phyloP scores from a whole-genome alignment of 92 coral and sea anemone genomes.

The Actinostola sp. region DNA sequence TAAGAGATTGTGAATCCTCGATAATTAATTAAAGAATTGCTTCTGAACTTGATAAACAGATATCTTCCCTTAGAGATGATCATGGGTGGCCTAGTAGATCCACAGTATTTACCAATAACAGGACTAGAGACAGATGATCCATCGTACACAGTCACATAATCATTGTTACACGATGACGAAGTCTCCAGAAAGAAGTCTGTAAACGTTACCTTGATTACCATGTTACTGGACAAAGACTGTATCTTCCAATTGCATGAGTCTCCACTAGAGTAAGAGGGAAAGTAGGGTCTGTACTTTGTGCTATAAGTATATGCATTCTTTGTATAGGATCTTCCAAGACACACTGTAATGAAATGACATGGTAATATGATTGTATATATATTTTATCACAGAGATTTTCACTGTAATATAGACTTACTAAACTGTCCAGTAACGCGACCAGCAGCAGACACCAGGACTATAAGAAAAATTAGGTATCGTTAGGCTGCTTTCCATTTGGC shows the following conservation, averaged over 20 bases:
- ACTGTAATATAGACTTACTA: too few relatives aligned
- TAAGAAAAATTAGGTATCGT: too few relatives aligned
- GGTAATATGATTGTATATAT: not conserved
- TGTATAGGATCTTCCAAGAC: not conserved
- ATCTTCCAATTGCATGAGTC: constrained; percentile 50
- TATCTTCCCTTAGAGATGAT: constrained; percentile 41
- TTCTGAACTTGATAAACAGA: constrained; percentile 38
- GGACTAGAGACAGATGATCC: constrained; percentile 36
- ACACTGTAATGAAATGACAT: constrained; percentile 1
- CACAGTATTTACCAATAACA: constrained; percentile 64
- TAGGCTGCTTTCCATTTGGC: too few relatives aligned
- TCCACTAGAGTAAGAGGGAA: constrained; percentile 26
- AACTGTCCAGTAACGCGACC: too few relatives aligned
- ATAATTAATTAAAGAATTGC: constrained; percentile 3
- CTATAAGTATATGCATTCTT: not conserved
- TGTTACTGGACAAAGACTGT: constrained; percentile 20
- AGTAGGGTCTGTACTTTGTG: constrained; percentile 5
- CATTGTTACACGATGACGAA: constrained; percentile 31
- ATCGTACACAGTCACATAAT: constrained; percentile 66
- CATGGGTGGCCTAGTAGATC: constrained; percentile 51
- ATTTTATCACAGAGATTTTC: too few relatives aligned
- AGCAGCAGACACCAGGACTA: too few relatives aligned
- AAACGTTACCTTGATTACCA: constrained; percentile 27
- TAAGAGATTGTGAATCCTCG: constrained; percentile 29
- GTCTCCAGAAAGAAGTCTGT: constrained; percentile 21